These are phyloP conservation scores for Antennarius maculatus DNA, from an alignment of 2,797 vertebrate genomes.

Conservation along the genomic window DNA sequence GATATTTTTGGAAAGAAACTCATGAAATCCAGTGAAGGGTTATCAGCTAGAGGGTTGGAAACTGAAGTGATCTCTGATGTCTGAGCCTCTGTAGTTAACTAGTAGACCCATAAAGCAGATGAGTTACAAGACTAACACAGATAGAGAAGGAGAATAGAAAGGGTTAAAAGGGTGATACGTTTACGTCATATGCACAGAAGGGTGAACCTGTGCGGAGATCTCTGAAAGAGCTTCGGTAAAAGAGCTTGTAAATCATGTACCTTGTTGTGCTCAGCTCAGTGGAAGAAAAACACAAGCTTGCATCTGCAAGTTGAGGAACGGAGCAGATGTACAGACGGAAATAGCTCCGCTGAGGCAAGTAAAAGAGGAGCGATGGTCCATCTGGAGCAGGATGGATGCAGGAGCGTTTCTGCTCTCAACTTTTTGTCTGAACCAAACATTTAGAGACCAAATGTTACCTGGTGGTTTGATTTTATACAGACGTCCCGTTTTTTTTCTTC, in stretches of 20 bases:
- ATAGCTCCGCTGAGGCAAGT: conserved; percentile 45
- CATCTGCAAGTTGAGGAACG: conserved; percentile 45
- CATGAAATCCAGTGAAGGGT: conserved; percentile 18
- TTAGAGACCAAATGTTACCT: conserved; percentile 45
- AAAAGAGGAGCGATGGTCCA: conserved; percentile 43
- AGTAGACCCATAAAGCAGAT: conserved; percentile 18
- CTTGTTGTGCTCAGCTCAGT: conserved; percentile 32
- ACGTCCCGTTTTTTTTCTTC: conserved; percentile 55
- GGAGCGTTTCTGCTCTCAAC: conserved; percentile 35
- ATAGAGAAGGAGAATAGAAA: conserved; percentile 14
- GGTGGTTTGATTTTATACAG: conserved; percentile 46
- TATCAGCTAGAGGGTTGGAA: neutral
- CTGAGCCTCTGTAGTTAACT: conserved; percentile 49
- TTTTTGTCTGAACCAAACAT: conserved; percentile 39
- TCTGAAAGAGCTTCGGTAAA: conserved; percentile 29
- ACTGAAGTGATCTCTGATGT: conserved; percentile 67
- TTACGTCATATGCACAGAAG: conserved; percentile 25
- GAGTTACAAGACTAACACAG: conserved; percentile 7
- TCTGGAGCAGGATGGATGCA: conserved; percentile 35
- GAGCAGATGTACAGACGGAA: conserved; percentile 57
- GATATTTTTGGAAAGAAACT: conserved; percentile 27
- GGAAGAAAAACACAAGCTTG: conserved; percentile 10
- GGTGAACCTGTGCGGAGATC: conserved; percentile 26
- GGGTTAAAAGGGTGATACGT: neutral
- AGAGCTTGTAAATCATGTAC: conserved; percentile 18